Conservation (phyloP, 2,113 vertebrate species). For the Caloenas nicobarica region DNA sequence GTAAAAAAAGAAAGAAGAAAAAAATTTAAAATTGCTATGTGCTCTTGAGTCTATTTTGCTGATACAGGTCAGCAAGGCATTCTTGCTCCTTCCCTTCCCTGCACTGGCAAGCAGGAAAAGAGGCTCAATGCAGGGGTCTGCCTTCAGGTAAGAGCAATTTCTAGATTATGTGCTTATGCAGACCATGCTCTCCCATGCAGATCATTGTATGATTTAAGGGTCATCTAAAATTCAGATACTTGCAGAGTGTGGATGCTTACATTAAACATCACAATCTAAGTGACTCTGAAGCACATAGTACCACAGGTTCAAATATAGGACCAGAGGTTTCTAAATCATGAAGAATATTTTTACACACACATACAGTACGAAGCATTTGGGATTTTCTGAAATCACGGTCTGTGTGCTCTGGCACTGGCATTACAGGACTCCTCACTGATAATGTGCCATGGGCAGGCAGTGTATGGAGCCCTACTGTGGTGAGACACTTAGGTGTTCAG, state of each 20-base stretch:
- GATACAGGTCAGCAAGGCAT: neutral
- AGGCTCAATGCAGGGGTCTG: neutral
- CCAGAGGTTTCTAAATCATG: neutral
- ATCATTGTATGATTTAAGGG: neutral
- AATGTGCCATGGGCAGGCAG: neutral
- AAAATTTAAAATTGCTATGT: neutral
- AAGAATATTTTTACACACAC: neutral
- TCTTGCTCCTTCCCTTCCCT: neutral
- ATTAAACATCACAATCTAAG: neutral
- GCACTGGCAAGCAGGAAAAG: neutral
- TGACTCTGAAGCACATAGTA: neutral
- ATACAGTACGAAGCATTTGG: neutral
- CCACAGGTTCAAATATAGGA: neutral
- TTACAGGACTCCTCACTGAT: neutral
- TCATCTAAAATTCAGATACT: neutral
- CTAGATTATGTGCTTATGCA: neutral
- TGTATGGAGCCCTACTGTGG: neutral
- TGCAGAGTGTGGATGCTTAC: neutral
- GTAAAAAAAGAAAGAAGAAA: neutral
- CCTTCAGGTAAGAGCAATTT: neutral
- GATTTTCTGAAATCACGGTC: neutral
- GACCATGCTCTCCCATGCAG: neutral
- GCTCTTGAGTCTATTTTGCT: neutral
- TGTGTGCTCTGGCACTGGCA: neutral
- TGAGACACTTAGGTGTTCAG: constrained; percentile 68